Conservation (phyloP, 2,113 vertebrate genomes). For the Ondatra zibethicus region DNA sequence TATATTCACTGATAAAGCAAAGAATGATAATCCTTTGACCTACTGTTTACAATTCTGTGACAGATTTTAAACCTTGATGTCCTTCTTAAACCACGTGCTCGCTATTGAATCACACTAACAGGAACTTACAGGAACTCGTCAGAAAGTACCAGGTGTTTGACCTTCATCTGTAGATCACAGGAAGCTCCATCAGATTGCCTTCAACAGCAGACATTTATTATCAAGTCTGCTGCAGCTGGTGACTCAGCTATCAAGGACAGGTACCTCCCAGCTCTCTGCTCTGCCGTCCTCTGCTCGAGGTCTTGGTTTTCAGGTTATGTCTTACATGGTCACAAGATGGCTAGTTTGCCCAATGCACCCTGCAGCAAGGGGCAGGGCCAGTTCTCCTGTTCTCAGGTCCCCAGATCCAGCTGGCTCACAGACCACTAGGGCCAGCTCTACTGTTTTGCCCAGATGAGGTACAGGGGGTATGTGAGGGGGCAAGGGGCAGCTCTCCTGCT, state of each 20-base stretch:
- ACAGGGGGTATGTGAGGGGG: neutral
- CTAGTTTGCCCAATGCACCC: neutral
- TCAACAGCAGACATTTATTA: slow-evolving; percentile 4
- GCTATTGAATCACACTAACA: neutral
- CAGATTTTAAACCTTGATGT: slow-evolving; percentile 4
- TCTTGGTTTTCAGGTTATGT: neutral
- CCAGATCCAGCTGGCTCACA: neutral
- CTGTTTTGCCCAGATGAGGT: neutral
- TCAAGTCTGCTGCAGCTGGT: neutral
- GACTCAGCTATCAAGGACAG: neutral
- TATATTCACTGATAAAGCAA: neutral
- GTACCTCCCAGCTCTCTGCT: neutral
- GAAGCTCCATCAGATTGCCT: neutral
- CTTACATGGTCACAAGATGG: neutral
- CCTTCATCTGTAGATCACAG: slow-evolving; percentile 18
- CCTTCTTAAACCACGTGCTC: neutral
- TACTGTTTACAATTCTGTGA: neutral
- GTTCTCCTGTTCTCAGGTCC: neutral
- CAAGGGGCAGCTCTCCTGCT: no score
- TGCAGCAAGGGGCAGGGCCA: neutral
- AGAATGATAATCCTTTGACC: neutral
- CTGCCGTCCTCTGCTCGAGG: neutral
- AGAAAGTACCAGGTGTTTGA: neutral
- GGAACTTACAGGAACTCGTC: neutral
- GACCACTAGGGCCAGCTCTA: neutral